phyloP scores from a whole-genome alignment of 1,140 invertebrate genomes.

The Dinothrombium tinctorium region DNA sequence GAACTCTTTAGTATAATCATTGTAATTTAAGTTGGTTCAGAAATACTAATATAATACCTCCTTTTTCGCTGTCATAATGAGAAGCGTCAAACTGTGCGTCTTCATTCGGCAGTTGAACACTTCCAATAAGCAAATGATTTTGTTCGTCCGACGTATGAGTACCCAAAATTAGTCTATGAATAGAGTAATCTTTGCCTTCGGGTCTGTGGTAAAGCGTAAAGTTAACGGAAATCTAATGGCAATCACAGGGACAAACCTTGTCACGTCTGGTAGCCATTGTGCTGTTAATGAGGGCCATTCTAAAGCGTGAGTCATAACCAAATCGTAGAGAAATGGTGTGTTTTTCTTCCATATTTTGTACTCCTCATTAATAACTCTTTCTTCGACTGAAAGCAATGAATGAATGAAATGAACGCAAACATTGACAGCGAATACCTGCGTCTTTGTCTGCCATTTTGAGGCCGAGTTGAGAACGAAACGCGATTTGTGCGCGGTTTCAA shows the following conservation, averaged over 20 bases:
- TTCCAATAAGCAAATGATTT: slow-evolving; percentile 94
- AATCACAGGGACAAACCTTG: slow-evolving; percentile 30
- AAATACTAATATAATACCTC: slow-evolving; percentile 30
- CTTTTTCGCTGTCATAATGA: slow-evolving; percentile 96
- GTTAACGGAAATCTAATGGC: too few relatives aligned
- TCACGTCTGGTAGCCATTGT: slow-evolving; percentile 97
- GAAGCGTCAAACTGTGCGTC: slow-evolving; percentile 98
- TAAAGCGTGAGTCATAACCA: slow-evolving; percentile 90
- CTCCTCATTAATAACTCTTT: slow-evolving; percentile 97
- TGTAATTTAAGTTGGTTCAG: slow-evolving; percentile 5
- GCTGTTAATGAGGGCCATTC: slow-evolving; percentile 96
- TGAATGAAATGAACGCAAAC: not conserved
- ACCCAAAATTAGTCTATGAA: slow-evolving; percentile 90
- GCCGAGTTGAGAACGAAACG: too few relatives aligned
- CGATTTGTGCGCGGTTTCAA: too few relatives aligned
- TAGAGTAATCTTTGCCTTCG: slow-evolving; percentile 93
- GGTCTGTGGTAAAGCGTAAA: slow-evolving; percentile 31
- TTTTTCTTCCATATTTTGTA: slow-evolving; percentile 99
- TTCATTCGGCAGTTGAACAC: slow-evolving; percentile 93
- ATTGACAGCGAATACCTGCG: too few relatives aligned
- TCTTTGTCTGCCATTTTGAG: too few relatives aligned
- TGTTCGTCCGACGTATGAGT: slow-evolving; percentile 99
- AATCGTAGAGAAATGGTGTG: slow-evolving; percentile 86
- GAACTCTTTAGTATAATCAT: slow-evolving; percentile 45
- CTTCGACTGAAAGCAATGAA: slow-evolving; percentile 53